Evolutionary conservation across 2,888 invertebrate species (phyloP), one percentile per base, ranked within the genome.

Genomic region (Willowsia nigromaculata): DNA sequence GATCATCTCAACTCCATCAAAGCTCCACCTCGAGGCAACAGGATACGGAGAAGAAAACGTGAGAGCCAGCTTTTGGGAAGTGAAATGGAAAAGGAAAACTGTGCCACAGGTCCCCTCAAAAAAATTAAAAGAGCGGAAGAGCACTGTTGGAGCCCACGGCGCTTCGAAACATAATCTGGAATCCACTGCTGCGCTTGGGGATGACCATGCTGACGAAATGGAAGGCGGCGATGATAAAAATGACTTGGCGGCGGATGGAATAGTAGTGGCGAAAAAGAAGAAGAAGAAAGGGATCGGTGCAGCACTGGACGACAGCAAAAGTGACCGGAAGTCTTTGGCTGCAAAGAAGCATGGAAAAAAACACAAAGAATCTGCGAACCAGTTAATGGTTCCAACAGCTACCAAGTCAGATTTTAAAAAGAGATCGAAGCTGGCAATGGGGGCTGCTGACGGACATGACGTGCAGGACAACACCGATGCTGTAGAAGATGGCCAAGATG

Each of bases 41-140:
- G 62, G 33, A 15, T 0, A 25, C 9, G 62, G 33, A 9, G 62
- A 30, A 5, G 15, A 62, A 62, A 33, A 18, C 53, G 0, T 62
- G 33, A 53, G 18, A 53, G 18, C 53, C 22, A 30, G 13, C 4
- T 65, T 50, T n/a, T n/a, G n/a, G 47, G 76, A 76, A 5, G 50
- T 76, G 1, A 76, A 50, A 22, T 76, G 76, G 80, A 5, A n/a
- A 33, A 15, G 80, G n/a, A 80, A 80, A 80, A 56, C 80, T 4
- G 40, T 40, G 15, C 33, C n/a, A 13, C 62, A 30, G 15, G 33
- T 7, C 33, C 30, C 33, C 30, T 4, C 13, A 30, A 62, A 13
- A 43, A 43, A 59, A 27, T 27, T 9, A 27, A 25, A 27, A 27
- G 27, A 3, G 59, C 27, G 6, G 59, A 18, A 3, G 56, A 6